A percentile compares a stretch with the other conserved stretches of the same genome.
phyloP scores from a whole-genome alignment of 2,113 vertebrate genomes.

The Delphinus delphis region DNA sequence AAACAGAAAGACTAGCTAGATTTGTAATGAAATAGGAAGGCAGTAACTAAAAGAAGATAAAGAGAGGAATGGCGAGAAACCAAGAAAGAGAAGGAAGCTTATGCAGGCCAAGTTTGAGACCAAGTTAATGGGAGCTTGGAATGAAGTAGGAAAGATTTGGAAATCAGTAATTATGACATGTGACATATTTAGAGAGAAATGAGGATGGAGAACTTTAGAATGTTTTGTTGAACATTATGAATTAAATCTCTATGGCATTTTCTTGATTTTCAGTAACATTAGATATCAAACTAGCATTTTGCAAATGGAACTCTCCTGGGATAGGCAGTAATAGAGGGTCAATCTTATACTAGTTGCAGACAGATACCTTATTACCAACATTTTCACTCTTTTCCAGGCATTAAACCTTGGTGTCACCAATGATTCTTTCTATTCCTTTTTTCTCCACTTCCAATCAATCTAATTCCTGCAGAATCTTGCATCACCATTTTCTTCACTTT shows the following conservation, averaged over 20 bases:
- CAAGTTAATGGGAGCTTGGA: not conserved
- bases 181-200: not conserved
- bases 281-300: not conserved
- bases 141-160: not conserved
- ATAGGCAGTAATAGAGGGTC: not conserved
- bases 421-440: not conserved
- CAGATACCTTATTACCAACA: not conserved
- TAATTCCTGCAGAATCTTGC: not conserved
- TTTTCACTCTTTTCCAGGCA: not conserved
- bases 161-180: not conserved
- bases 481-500: not conserved
- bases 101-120: not conserved
- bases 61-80: not conserved
- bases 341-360: not conserved
- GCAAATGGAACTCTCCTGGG: not conserved
- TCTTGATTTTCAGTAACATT: conserved; percentile 21
- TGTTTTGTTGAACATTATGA: conserved; percentile 10
- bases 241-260: not conserved
- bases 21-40: not conserved
- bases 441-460: not conserved
- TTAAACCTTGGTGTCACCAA: not conserved
- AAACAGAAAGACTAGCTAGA: not conserved
- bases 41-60: not conserved
- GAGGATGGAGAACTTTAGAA: not conserved
- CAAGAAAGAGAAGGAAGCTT: not conserved